Evolutionary conservation across 2,113 vertebrate genomes (phyloP).

Genomic region (Elgaria multicarinata): DNA sequence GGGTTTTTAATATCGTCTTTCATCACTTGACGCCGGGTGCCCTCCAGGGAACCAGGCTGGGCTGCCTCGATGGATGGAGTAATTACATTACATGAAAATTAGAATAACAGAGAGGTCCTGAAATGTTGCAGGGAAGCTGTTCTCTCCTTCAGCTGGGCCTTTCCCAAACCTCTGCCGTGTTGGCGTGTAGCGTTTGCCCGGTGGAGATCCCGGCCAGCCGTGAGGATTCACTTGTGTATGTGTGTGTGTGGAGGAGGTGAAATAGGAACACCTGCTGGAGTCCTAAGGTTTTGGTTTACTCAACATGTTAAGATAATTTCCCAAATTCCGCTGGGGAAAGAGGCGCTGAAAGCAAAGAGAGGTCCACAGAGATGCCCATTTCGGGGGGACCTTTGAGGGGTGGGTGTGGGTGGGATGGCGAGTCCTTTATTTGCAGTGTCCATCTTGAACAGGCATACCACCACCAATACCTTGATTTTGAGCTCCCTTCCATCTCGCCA

Average conservation of each 20-base stretch:
- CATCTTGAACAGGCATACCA: too few relatives aligned
- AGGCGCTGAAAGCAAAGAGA: slow-evolving; percentile 37
- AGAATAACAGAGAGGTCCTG: too few relatives aligned
- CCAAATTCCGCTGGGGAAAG: neutral
- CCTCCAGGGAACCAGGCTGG: too few relatives aligned
- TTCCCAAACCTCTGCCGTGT: slow-evolving; percentile 24
- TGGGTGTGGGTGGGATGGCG: neutral
- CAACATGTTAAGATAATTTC: slow-evolving; percentile 53
- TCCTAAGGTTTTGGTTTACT: slow-evolving; percentile 25
- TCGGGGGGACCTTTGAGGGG: neutral
- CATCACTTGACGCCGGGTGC: too few relatives aligned
- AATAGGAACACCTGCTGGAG: slow-evolving; percentile 29
- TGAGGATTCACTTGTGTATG: slow-evolving; percentile 16
- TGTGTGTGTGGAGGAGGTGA: slow-evolving; percentile 27
- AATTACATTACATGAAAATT: too few relatives aligned
- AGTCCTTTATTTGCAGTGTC: too few relatives aligned
- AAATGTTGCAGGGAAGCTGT: too few relatives aligned
- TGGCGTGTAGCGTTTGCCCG: slow-evolving; percentile 18
- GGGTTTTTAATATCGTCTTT: too few relatives aligned
- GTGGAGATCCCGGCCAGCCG: slow-evolving; percentile 44
- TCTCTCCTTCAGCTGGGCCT: neutral
- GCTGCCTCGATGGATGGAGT: too few relatives aligned
- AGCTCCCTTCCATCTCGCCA: too few relatives aligned
- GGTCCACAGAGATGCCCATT: slow-evolving; percentile 16
- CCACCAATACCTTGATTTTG: too few relatives aligned